These are phyloP conservation scores for Siderastrea radians DNA, from an alignment of 92 coral and sea anemone species.

Conservation along the genomic window DNA sequence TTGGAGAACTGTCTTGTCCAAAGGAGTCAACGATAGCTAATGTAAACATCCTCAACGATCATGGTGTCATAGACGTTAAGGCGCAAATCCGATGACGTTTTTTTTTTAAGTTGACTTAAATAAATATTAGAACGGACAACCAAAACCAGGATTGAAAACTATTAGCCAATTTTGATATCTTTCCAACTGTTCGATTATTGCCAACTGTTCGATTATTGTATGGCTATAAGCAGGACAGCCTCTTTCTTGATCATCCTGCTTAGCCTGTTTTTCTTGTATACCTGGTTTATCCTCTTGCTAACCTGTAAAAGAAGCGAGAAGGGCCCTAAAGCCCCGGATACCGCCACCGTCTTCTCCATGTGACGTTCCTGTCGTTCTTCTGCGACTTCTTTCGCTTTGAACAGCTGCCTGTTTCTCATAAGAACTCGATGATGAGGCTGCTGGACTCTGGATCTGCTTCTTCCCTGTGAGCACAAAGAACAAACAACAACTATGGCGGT, in stretches of 20 bases:
- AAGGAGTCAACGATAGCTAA: no score
- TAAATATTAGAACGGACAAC: no score
- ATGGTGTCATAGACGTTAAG: no score
- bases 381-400: conserved; percentile 26
- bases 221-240: not conserved
- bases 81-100: no score
- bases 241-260: not conserved
- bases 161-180: no score
- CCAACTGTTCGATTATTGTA: not conserved
- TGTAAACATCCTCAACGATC: no score
- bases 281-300: not conserved
- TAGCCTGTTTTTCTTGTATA: not conserved
- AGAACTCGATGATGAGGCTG: conserved; percentile 66
- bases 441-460: conserved; percentile 34
- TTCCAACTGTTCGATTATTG: not conserved
- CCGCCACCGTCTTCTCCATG: conserved; percentile 40
- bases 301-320: conserved; percentile 93
- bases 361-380: conserved; percentile 39
- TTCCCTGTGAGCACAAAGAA: conserved; percentile 21
- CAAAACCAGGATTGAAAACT: no score
- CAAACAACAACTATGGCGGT: not conserved
- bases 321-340: conserved; percentile 70
- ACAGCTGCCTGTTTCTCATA: conserved; percentile 55
- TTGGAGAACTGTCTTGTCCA: no score
- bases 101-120: no score